Evolutionary conservation across 1,140 invertebrate species (phyloP).

Genomic region (Nephila pilipes): DNA sequence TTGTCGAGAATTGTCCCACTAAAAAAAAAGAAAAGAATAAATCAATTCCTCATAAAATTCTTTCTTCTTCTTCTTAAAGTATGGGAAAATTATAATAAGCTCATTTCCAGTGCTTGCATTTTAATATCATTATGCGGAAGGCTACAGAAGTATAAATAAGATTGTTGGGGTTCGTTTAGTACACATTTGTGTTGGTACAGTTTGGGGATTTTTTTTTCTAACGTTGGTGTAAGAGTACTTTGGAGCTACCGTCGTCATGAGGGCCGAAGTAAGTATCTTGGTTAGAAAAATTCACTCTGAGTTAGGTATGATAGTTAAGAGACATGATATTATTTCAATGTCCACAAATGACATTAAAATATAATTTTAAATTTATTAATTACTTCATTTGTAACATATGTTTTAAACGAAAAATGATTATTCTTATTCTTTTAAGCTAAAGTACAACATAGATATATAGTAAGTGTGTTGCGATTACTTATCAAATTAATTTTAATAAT

Average conservation of each 20-base stretch:
- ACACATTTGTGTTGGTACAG: neutral
- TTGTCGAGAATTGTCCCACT: neutral
- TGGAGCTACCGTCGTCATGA: neutral
- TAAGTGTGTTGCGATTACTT: too few species aligned
- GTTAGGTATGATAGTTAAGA: too few species aligned
- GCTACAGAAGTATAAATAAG: slow-evolving; percentile 8
- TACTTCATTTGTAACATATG: too few species aligned
- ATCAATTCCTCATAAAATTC: slow-evolving; percentile 17
- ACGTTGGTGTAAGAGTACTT: neutral
- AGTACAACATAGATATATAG: too few species aligned
- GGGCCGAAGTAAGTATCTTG: neutral
- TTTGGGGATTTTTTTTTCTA: neutral
- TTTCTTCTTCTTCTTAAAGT: neutral
- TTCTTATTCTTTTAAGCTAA: too few species aligned
- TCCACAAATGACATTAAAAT: too few species aligned
- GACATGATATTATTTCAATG: too few species aligned
- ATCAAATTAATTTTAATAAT: too few species aligned
- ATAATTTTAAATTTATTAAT: too few species aligned
- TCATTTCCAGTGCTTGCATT: neutral
- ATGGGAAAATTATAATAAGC: slow-evolving; percentile 12
- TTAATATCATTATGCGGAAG: neutral
- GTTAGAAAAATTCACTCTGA: too few species aligned
- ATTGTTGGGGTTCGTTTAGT: neutral
- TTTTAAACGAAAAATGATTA: too few species aligned
- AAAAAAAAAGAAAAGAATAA: slow-evolving; percentile 19